A percentile compares a stretch with the other conserved stretches of the same genome.
Evolutionary conservation across 1,140 invertebrate species (phyloP).

Genomic region (Calycopis cecrops): DNA sequence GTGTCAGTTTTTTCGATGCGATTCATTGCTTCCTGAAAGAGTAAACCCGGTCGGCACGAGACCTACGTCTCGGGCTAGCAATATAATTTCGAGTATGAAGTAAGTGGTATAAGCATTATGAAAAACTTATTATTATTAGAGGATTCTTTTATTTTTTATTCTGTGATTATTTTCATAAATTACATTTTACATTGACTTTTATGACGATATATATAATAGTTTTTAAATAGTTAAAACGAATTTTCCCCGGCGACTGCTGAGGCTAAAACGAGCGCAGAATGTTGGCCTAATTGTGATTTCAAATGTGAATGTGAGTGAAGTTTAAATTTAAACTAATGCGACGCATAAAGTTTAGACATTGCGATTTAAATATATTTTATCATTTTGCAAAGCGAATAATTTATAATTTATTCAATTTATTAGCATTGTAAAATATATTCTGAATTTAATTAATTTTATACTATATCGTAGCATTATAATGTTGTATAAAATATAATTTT

Average conservation of each 20-base stretch:
- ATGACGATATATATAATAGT: constrained; percentile 49
- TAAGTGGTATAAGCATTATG: constrained; percentile 44
- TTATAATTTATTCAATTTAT: constrained; percentile 8
- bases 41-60: constrained; percentile 78
- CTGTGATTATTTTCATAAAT: constrained; percentile 33
- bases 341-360: constrained; percentile 38
- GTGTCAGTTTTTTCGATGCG: constrained; percentile 88
- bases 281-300: constrained; percentile 66
- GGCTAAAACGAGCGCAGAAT: constrained; percentile 66
- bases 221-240: constrained; percentile 36
- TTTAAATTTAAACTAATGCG: constrained; percentile 58
- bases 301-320: constrained; percentile 45
- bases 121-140: no score
- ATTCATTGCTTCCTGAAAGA: constrained; percentile 84
- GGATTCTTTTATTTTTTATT: no score
- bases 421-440: neutral
- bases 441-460: neutral
- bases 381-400: constrained; percentile 28
- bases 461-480: neutral
- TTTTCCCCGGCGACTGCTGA: constrained; percentile 60
- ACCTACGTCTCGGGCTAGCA: constrained; percentile 71
- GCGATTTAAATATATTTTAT: constrained; percentile 33
- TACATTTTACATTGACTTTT: constrained; percentile 47
- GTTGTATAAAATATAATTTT: constrained; percentile 10
- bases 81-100: constrained; percentile 62